A percentile compares a stretch with the other conserved stretches of the same genome.
Conservation (phyloP, 2,113 vertebrate genomes). For the Rattus rattus region DNA sequence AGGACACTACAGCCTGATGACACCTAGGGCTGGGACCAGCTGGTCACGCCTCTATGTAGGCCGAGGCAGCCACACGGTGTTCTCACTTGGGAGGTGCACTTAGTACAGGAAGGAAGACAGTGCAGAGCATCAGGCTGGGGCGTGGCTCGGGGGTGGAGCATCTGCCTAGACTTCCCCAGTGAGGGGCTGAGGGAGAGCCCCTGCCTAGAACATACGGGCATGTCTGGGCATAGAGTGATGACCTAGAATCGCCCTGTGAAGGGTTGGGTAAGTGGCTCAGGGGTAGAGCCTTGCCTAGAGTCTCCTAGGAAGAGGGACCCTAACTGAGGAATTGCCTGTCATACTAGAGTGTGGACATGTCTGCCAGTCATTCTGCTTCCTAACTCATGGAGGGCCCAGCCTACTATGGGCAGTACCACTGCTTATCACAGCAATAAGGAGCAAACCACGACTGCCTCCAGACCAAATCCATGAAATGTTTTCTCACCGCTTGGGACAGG, state of each 20-base stretch:
- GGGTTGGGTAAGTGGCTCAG: neutral
- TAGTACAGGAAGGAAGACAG: neutral
- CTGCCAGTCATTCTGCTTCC: neutral
- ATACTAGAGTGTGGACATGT: neutral
- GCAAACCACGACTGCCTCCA: neutral
- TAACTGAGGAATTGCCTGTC: neutral
- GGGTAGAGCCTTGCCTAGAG: neutral
- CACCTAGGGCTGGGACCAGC: neutral
- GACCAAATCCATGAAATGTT: neutral
- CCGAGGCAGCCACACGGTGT: too few species aligned
- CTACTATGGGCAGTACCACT: neutral
- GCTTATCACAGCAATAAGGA: neutral
- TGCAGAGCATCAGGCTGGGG: neutral
- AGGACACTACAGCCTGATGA: neutral
- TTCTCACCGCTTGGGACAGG: neutral
- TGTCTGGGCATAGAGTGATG: neutral
- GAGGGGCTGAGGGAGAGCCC: neutral
- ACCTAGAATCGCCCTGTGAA: neutral
- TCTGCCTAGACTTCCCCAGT: neutral
- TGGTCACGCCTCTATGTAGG: neutral
- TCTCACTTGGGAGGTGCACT: neutral
- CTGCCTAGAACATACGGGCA: too few species aligned
- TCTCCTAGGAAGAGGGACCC: neutral
- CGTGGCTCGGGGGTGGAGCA: neutral
- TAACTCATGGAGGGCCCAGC: neutral